Evolutionary conservation across 2,888 invertebrate species (phyloP), one percentile per base, ranked within the genome.

Genomic region (Neocrepidodera transversa): DNA sequence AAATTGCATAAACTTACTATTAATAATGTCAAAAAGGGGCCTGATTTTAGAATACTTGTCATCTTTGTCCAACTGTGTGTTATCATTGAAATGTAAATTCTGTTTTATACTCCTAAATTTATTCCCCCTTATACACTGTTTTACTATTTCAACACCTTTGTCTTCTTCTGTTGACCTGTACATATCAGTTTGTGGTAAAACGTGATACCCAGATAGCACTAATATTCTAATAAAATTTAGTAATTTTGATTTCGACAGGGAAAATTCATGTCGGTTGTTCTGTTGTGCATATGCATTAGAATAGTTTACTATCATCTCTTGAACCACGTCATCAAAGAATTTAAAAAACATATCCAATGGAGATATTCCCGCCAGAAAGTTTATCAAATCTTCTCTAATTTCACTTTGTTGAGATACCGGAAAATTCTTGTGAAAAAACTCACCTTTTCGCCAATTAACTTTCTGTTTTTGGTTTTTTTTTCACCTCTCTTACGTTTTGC

Each of bases 51-150:
- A 23, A 23, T 23, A 23, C 6, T 23, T 23, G 4, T 23, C 23
- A 23, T 23, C 23, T 11, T 35, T 36, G 13, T 36, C 36, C 14
- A 36, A 14, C 36, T 36, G 3, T 13, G 3, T 7, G 13, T 36
- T 68, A 43, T 71, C 62, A 11, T 62, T 54, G 4, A 69, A 45
- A 63, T 71, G 68, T 10, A 67, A 11, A 43, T 70, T 66, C 52
- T 30, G 7, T 56, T 66, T 64, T 32, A 66, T 66, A 28, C n/a
- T 14, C 36, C 35, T 10, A 56, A 68, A 67, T 48, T 36, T 53
- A 54, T 66, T 68, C n/a, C 66, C 26, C 13, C 51, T 55, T 58
- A 66, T 66, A 26, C 55, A 49, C 7, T 58, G 54, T 58, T 54
- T 54, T 8, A 66, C 60, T 32, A 68, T 17, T 10, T 13, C 8